Evolutionary conservation across 2,888 invertebrate species (phyloP), one percentile per base, ranked within the genome.

Genomic region (Drosophila anomalipes): DNA sequence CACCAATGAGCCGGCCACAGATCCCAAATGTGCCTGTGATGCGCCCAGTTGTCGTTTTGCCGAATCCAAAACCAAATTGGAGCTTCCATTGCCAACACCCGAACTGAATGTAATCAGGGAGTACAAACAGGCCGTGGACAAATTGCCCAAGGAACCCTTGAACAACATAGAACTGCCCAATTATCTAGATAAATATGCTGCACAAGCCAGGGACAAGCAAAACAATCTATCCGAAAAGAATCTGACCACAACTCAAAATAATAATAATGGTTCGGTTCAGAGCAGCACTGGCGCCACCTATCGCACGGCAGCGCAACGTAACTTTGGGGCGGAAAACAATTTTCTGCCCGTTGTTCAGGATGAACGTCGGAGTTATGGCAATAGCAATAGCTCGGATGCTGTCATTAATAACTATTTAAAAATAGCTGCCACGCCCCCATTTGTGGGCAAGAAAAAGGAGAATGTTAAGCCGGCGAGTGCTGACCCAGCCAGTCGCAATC

Each of bases 381-480:
- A 62, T 2, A 73, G 60, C 26, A 62, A 53, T 32, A 87, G 81
- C 30, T 89, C 91, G 44, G 93, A 93, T 9, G 73, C 92, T 0
- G 93, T 93, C 0, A 93, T 93, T 0, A 93, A 91, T 61, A 93
- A 93, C 52, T 93, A 93, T 74, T 73, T 93, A 2, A 92, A 93
- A 62, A 89, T 92, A 0, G 79, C 91, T 4, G 83, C 90, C 4
- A 76, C 87, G 2, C 78, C 91, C 6, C 79, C 91, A 1, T 87
- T 90, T 52, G 79, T 82, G 28, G 86, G 80, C 44, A 93, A 93
- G 64, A 93, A 93, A 56, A 89, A 92, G 70, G 90, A 92, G 52
- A 93, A 92, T 59, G 86, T 84, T 19, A 92, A 92, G 63, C 80
- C 90, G 0, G 70, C 77, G 26, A 81, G 83, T 26, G 82, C 75